These are phyloP conservation scores for Strix uralensis DNA, from an alignment of 2,113 vertebrate genomes.

Conservation along the genomic window DNA sequence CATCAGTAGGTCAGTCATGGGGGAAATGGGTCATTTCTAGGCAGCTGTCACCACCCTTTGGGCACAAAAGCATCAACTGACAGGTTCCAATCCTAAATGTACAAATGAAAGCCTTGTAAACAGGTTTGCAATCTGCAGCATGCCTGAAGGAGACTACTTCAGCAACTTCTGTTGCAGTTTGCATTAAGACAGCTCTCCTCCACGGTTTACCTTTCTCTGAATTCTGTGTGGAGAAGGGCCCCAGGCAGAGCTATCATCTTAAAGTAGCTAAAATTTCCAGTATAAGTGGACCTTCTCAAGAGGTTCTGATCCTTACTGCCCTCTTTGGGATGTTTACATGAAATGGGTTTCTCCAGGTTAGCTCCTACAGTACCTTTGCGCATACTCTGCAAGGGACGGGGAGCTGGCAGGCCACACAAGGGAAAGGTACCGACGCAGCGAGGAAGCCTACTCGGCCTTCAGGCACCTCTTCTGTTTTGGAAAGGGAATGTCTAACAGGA, in stretches of 20 bases:
- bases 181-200: neutral
- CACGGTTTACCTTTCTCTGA: neutral
- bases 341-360: neutral
- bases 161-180: neutral
- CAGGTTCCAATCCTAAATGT: neutral
- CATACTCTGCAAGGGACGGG: neutral
- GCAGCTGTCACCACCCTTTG: neutral
- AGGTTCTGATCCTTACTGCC: neutral
- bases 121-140: neutral
- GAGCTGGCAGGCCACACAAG: neutral
- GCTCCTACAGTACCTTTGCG: neutral
- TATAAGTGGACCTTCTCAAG: neutral
- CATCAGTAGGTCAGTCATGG: neutral
- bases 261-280: neutral
- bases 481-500: neutral
- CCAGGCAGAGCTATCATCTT: neutral
- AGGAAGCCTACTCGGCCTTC: neutral
- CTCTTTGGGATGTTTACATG: neutral
- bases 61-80: neutral
- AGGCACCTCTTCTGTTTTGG: neutral
- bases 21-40: neutral
- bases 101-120: slow-evolving; percentile 29
- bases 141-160: neutral
- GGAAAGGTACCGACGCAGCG: neutral
- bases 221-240: neutral